Percentiles rank a stretch among this genome's conserved stretches.
Conservation (phyloP, 2,888 invertebrate genomes). For the Altica lythri region DNA sequence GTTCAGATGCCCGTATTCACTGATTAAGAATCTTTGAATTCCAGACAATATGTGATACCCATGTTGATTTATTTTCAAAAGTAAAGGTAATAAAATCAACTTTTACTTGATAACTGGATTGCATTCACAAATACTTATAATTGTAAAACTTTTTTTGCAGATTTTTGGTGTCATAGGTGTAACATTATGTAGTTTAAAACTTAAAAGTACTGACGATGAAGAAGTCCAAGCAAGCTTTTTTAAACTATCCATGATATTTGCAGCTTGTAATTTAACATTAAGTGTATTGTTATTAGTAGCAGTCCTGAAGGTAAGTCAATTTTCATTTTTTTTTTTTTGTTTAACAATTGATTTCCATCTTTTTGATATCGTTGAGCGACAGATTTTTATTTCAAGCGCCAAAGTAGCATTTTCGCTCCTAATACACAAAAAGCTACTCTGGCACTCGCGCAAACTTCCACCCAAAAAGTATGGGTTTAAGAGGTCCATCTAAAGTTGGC, state of each 20-base stretch:
- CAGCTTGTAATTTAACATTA: conserved; percentile 45
- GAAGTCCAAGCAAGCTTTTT: conserved; percentile 45
- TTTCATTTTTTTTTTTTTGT: not conserved
- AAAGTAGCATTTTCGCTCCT: no score
- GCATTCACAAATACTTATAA: not conserved
- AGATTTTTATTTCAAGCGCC: no score
- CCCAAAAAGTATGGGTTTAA: no score
- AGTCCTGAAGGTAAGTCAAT: conserved; percentile 43
- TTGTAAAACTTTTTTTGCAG: conserved; percentile 34
- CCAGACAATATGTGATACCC: no score
- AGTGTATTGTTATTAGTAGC: conserved; percentile 47
- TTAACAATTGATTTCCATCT: no score
- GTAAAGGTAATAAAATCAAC: no score
- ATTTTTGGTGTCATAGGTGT: conserved; percentile 47
- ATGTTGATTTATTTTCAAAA: no score
- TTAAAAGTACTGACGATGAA: conserved; percentile 43
- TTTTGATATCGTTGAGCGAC: not conserved
- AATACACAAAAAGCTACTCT: no score
- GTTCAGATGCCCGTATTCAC: no score
- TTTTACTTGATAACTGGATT: not conserved
- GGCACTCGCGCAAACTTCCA: no score
- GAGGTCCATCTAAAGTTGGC: no score
- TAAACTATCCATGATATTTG: conserved; percentile 48
- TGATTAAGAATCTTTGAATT: not conserved
- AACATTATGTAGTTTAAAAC: conserved; percentile 45